Percentiles rank a stretch among this genome's conserved stretches.
These are phyloP conservation scores for Procambarus clarkii DNA, from an alignment of 1,140 invertebrate genomes.

Conservation along the genomic window DNA sequence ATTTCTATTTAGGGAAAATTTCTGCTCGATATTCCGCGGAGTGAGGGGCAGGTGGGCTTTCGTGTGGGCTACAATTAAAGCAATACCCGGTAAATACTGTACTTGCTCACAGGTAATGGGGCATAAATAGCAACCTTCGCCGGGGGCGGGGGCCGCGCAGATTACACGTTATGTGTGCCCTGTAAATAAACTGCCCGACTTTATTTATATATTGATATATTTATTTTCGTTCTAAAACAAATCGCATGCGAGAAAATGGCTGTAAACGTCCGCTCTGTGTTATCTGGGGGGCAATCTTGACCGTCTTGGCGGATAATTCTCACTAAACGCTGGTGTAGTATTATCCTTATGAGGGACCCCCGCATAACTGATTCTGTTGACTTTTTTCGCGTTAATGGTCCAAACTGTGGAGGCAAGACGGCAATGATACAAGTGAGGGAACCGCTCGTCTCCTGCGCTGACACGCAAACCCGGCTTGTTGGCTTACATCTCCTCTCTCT, in stretches of 20 bases:
- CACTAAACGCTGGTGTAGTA: background rate
- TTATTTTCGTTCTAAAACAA: slow-evolving; percentile 44
- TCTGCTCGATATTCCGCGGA: slow-evolving; percentile 16
- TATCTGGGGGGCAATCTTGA: slow-evolving; percentile 38
- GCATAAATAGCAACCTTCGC: slow-evolving; percentile 47
- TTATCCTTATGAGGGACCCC: slow-evolving; percentile 19
- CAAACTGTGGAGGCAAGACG: background rate
- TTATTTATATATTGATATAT: slow-evolving; percentile 54
- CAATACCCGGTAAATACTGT: slow-evolving; percentile 50
- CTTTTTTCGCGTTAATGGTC: slow-evolving; percentile 22
- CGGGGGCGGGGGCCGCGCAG: slow-evolving; percentile 9
- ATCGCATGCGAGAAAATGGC: slow-evolving; percentile 43
- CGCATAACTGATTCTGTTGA: slow-evolving; percentile 28
- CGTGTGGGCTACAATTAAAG: slow-evolving; percentile 52
- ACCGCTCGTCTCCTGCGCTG: slow-evolving; percentile 16
- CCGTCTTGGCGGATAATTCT: slow-evolving; percentile 10
- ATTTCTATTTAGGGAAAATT: slow-evolving; percentile 48
- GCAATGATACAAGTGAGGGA: slow-evolving; percentile 46
- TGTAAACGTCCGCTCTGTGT: slow-evolving; percentile 26
- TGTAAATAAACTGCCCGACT: slow-evolving; percentile 50
- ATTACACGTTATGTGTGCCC: slow-evolving; percentile 51
- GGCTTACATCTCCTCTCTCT: slow-evolving; percentile 5
- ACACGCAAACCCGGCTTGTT: slow-evolving; percentile 25
- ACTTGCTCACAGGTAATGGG: slow-evolving; percentile 48
- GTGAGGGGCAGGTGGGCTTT: background rate